phyloP scores from a whole-genome alignment of 2,797 vertebrate genomes.

The Notolabrus celidotus region DNA sequence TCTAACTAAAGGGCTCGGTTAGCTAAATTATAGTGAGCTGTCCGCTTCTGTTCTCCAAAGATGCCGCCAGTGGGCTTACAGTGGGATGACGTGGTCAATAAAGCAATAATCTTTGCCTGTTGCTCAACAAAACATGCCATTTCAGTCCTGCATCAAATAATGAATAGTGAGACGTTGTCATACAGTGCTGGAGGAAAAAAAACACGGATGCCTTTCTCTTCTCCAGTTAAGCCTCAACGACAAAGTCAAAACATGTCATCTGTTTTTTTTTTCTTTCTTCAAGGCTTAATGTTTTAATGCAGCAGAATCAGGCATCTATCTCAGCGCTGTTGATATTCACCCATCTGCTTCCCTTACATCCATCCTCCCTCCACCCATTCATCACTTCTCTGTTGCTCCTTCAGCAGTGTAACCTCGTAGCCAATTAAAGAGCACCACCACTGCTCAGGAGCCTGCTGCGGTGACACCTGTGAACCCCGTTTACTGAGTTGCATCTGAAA shows the following conservation, averaged over 20 bases:
- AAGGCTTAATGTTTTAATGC: conserved; percentile 31
- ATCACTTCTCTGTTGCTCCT: conserved; percentile 45
- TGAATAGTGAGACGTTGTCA: conserved; percentile 43
- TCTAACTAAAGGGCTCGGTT: conserved; percentile 68
- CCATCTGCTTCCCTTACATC: conserved; percentile 43
- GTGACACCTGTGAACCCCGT: conserved; percentile 74
- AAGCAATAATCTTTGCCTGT: conserved; percentile 65
- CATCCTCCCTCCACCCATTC: conserved; percentile 43
- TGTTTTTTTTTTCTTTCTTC: not conserved
- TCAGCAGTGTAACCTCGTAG: conserved; percentile 49
- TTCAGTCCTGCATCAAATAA: conserved; percentile 48
- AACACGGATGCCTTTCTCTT: conserved; percentile 23
- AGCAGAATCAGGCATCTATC: conserved; percentile 34
- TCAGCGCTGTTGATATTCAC: conserved; percentile 33
- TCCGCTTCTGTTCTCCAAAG: conserved; percentile 55
- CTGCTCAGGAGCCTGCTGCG: conserved; percentile 44
- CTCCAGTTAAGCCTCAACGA: conserved; percentile 34
- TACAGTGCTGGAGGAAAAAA: not conserved
- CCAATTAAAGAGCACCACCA: conserved; percentile 75
- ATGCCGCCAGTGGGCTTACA: conserved; percentile 44
- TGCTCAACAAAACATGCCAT: conserved; percentile 54
- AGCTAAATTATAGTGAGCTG: conserved; percentile 65
- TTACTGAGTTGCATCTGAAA: conserved; percentile 65
- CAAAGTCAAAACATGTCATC: conserved; percentile 51
- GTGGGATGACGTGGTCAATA: conserved; percentile 67